phyloP scores from a whole-genome alignment of 2,797 vertebrate genomes.

The Helicolenus hilgendorfi region DNA sequence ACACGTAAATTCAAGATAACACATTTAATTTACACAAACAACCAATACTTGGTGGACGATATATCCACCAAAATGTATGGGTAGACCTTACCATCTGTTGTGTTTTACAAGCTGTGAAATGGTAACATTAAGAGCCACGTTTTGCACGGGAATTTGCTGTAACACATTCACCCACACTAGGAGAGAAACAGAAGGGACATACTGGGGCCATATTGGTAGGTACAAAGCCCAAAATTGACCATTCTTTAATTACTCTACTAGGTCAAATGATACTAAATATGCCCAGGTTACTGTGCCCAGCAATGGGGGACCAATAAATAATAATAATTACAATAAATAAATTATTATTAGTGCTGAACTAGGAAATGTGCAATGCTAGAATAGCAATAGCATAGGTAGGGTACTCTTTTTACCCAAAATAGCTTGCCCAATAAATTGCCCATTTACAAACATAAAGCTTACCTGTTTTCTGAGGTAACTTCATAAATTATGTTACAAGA shows the following conservation, averaged over 20 bases:
- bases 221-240: neutral
- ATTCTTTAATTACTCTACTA: neutral
- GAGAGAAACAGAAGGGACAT: conserved; percentile 50
- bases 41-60: neutral
- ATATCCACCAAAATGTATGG: neutral
- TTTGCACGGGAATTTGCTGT: neutral
- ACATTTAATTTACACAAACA: neutral
- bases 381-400: neutral
- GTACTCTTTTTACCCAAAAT: neutral
- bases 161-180: conserved; percentile 7
- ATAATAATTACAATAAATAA: conserved; percentile 16
- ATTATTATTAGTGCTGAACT: conserved; percentile 1
- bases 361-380: conserved; percentile 33
- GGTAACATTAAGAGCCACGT: neutral
- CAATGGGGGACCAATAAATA: neutral
- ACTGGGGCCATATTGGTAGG: neutral
- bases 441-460: conserved; percentile 7
- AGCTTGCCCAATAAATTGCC: neutral
- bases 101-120: neutral
- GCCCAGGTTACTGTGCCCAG: neutral
- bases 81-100: neutral
- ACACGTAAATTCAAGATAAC: neutral
- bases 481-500: conserved; percentile 29
- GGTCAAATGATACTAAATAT: conserved; percentile 3
- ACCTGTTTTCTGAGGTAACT: conserved; percentile 20